Conservation (phyloP, 92 coral and sea anemone genomes). For the Heliopora coerulea region DNA sequence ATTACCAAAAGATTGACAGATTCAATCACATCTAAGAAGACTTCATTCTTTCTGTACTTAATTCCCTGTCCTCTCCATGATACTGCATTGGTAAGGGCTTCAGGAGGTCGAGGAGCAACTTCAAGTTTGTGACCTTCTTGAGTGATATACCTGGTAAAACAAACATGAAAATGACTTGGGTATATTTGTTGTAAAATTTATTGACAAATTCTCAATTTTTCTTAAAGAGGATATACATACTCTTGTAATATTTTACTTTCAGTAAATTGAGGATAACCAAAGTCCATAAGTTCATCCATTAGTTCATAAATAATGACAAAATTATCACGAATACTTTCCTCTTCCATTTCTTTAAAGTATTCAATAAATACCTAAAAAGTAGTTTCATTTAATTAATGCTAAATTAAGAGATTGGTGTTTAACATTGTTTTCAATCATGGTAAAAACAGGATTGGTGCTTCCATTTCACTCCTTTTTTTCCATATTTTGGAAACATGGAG, state of each 20-base stretch:
- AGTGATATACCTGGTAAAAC: constrained; percentile 75
- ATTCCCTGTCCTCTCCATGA: constrained; percentile 98
- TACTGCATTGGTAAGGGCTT: constrained; percentile 97
- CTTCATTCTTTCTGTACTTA: constrained; percentile 97
- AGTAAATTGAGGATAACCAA: constrained; percentile 98
- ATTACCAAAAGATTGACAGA: constrained; percentile 94
- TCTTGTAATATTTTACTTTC: constrained; percentile 97
- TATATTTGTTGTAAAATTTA: no score
- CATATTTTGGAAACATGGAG: no score
- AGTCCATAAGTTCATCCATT: constrained; percentile 97
- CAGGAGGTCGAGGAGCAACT: constrained; percentile 92
- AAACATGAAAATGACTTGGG: no score
- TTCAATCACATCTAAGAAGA: constrained; percentile 96
- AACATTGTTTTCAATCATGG: no score
- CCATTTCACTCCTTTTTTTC: no score
- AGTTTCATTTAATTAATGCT: no score
- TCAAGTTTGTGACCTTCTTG: constrained; percentile 99
- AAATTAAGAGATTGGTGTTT: no score
- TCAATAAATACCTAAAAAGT: constrained; percentile 79
- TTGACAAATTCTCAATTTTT: no score
- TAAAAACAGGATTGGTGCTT: no score
- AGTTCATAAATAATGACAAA: constrained; percentile 96
- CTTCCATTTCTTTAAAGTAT: constrained; percentile 96
- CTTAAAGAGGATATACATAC: constrained; percentile 57
- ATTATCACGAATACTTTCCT: constrained; percentile 96